A percentile compares a stretch with the other conserved stretches of the same genome.
phyloP scores from a whole-genome alignment of 2,113 vertebrate species.

The Melierax canorus region DNA sequence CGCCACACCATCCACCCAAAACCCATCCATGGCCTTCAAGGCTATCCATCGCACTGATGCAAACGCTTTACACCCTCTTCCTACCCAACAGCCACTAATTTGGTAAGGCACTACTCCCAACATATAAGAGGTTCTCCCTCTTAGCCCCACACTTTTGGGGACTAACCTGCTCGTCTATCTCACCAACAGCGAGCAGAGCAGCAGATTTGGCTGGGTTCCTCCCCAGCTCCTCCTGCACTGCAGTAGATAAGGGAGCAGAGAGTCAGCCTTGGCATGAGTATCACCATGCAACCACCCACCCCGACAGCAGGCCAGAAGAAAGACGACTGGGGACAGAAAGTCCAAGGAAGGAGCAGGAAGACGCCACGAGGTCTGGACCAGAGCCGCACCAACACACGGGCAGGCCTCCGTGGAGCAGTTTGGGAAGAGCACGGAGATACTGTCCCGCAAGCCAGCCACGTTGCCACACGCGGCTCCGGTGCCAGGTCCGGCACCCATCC shows the following conservation, averaged over 20 bases:
- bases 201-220: background rate
- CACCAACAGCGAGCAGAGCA: background rate
- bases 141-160: background rate
- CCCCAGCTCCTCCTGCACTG: background rate
- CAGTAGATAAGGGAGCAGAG: background rate
- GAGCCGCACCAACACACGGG: rapidly evolving
- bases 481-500: rapidly evolving
- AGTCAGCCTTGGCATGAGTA: background rate
- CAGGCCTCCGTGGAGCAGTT: no score
- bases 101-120: background rate
- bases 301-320: background rate
- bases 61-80: background rate
- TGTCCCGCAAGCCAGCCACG: background rate
- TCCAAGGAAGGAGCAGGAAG: background rate
- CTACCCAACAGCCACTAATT: background rate
- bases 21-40: background rate
- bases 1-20: background rate
- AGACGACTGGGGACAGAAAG: background rate
- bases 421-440: background rate
- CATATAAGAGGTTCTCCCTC: rapidly evolving
- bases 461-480: rapidly evolving
- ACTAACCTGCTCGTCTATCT: background rate
- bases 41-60: background rate
- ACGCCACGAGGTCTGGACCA: rapidly evolving
- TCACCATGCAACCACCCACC: background rate